These are phyloP conservation scores for Patella ulyssiponensis DNA, from an alignment of 2,888 invertebrate genomes.

Conservation along the genomic window DNA sequence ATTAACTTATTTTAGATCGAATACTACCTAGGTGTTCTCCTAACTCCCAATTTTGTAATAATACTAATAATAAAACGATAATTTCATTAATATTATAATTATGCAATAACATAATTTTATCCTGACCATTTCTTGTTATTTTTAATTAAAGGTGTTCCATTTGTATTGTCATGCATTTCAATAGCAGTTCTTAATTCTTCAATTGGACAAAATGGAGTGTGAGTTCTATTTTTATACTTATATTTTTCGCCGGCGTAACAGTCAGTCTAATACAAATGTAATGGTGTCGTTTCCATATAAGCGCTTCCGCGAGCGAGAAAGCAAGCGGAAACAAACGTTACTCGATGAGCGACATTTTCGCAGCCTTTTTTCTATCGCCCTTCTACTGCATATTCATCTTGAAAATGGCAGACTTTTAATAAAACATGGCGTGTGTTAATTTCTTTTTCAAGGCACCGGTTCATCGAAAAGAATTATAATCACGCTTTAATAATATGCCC, in stretches of 20 bases:
- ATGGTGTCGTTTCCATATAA: not conserved
- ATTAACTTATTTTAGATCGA: not conserved
- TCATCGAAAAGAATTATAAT: no score
- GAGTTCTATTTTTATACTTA: conserved; percentile 8
- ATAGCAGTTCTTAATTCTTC: conserved; percentile 4
- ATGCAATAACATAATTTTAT: not conserved
- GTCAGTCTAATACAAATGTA: no score
- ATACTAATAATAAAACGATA: not conserved
- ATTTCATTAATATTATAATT: not conserved
- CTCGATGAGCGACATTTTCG: no score
- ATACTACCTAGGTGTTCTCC: not conserved
- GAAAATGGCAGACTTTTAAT: no score
- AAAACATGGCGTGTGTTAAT: no score
- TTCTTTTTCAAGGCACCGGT: no score
- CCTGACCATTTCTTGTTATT: no score
- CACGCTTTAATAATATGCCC: no score
- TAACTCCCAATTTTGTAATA: not conserved
- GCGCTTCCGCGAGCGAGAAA: not conserved
- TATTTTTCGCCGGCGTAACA: not conserved
- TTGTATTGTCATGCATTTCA: not conserved
- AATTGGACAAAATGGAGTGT: conserved; percentile 21
- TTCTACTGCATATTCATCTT: no score
- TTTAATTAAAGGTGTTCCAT: conserved; percentile 17
- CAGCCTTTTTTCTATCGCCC: no score
- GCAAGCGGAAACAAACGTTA: not conserved